These are phyloP conservation scores for Hydrotaea diabolus DNA, from an alignment of 2,888 invertebrate species.

Conservation along the genomic window DNA sequence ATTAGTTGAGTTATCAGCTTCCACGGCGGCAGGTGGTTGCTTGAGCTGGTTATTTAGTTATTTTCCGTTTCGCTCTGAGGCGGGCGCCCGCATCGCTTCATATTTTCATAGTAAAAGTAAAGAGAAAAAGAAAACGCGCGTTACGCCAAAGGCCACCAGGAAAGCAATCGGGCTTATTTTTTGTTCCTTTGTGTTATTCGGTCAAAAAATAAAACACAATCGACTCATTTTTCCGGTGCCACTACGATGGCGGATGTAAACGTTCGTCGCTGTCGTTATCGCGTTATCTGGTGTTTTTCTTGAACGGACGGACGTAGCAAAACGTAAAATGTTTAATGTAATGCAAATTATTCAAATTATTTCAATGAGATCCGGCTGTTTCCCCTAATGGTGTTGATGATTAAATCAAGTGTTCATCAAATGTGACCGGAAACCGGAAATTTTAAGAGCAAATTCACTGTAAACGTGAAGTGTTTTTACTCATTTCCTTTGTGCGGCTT, in stretches of 20 bases:
- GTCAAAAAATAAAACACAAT: too few species aligned
- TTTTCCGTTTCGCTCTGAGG: not conserved
- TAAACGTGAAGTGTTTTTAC: slow-evolving; percentile 9
- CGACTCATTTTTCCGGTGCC: not conserved
- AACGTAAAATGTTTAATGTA: slow-evolving; percentile 6
- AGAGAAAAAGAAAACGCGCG: not conserved
- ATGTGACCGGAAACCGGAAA: slow-evolving; percentile 63
- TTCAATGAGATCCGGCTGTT: slow-evolving; percentile 12
- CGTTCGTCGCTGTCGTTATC: not conserved
- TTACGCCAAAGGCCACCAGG: not conserved
- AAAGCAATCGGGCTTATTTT: slow-evolving; percentile 1
- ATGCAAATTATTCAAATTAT: slow-evolving; percentile 48
- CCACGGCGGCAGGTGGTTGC: slow-evolving; percentile 75
- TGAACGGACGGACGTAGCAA: not conserved
- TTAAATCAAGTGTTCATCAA: slow-evolving; percentile 40
- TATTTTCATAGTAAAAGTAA: not conserved
- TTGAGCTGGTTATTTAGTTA: slow-evolving; percentile 8
- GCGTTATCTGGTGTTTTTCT: not conserved
- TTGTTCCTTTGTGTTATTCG: not conserved
- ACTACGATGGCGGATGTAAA: slow-evolving; percentile 20
- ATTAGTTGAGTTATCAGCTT: slow-evolving; percentile 80
- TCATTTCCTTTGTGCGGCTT: not conserved
- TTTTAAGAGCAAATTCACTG: slow-evolving; percentile 28
- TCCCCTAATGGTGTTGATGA: not conserved
- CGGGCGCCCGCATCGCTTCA: too few species aligned